Evolutionary conservation across 2,888 invertebrate genomes (phyloP), one percentile per base, ranked within the genome.

Genomic region (Lutraria lutraria): DNA sequence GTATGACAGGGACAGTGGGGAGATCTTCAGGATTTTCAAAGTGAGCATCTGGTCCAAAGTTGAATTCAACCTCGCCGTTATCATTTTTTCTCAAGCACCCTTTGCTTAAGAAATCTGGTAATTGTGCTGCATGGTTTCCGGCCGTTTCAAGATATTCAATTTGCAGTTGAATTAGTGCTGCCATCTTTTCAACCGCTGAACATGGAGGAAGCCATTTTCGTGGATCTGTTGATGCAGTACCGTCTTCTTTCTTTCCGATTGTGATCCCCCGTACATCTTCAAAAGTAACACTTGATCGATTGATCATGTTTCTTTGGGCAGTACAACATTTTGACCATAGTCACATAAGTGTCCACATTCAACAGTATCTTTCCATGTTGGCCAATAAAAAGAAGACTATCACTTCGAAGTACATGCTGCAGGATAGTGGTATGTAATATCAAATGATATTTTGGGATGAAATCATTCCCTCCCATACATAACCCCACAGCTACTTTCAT

Each of bases 401-500:
- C 54, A 54, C 54, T 54, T 25, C n/a, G n/a, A n/a, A n/a, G n/a
- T n/a, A n/a, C n/a, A n/a, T n/a, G n/a, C n/a, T n/a, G n/a, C n/a
- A n/a, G n/a, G n/a, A n/a, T n/a, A 29, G 21, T 21, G n/a, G 25
- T 52, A 81, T 86, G 86, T 8, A 80, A 86, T 34, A 43, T 31
- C n/a, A 8, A 19, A 54, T 86, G 80, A n/a, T 56, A 86, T 72
- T 86, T 86, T 16, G 86, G 82, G 21, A 86, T 86, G 15, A 53
- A 86, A 31, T 86, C 86, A 81, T 86, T 86, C n/a, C n/a, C n/a
- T n/a, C n/a, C n/a, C n/a, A n/a, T n/a, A n/a, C n/a, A n/a, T n/a
- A n/a, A n/a, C n/a, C 60, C 86, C 86, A 13, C 63, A 16, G 87
- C 79, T 25, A 87, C 19, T 76, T 87, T 87, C 19, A 76, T 34